These are phyloP conservation scores for Odontesthes bonariensis DNA, from an alignment of 2,113 vertebrate genomes.

Conservation along the genomic window DNA sequence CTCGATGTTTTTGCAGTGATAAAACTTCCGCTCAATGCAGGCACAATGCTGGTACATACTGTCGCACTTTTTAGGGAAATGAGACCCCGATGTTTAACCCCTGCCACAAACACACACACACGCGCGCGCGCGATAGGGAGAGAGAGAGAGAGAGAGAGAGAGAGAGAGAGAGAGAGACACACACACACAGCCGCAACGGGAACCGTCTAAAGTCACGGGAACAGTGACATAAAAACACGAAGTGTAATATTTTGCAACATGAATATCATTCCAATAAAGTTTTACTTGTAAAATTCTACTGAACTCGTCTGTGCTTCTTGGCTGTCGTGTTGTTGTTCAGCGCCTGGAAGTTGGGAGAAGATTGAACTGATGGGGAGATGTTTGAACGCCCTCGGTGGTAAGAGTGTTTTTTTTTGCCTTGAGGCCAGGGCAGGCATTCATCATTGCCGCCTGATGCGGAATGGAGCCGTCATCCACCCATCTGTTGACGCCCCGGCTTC, in stretches of 20 bases:
- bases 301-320: constrained; percentile 18
- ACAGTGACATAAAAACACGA: constrained; percentile 65
- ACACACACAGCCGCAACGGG: constrained; percentile 54
- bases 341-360: neutral
- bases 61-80: constrained; percentile 78
- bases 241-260: constrained; percentile 84
- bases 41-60: constrained; percentile 75
- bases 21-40: constrained; percentile 70
- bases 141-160: constrained; percentile 22
- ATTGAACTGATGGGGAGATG: neutral
- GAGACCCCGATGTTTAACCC: constrained; percentile 58
- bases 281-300: constrained; percentile 79
- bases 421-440: constrained; percentile 15
- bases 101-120: constrained; percentile 26
- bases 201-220: constrained; percentile 62
- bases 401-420: too few species aligned
- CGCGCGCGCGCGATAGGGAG: constrained; percentile 16
- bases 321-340: neutral
- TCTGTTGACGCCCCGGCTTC: constrained; percentile 48
- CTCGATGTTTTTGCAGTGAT: constrained; percentile 68
- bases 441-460: constrained; percentile 45
- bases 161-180: constrained; percentile 21
- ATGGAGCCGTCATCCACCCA: constrained; percentile 41
- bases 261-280: constrained; percentile 85
- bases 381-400: neutral